These are phyloP conservation scores for Tachina lurida DNA, from an alignment of 2,888 invertebrate species.

Conservation along the genomic window DNA sequence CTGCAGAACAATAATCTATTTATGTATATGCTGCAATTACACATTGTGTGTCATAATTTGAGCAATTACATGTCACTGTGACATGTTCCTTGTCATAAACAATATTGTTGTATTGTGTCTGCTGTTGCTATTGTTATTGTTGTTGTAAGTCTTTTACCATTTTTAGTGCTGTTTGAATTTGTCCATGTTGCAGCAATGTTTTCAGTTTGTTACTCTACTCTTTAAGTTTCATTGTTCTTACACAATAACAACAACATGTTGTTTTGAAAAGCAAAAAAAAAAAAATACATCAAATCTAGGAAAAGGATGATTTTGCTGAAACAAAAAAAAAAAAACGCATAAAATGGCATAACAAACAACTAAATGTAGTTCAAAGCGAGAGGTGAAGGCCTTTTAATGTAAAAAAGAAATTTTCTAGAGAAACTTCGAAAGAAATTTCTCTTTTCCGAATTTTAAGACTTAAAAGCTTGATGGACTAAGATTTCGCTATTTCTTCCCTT, in stretches of 20 bases:
- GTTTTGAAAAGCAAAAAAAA: constrained; percentile 45
- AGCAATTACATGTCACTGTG: constrained; percentile 77
- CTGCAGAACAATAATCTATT: constrained; percentile 16
- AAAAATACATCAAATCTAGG: constrained; percentile 55
- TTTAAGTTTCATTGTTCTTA: constrained; percentile 67
- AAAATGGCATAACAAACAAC: constrained; percentile 30
- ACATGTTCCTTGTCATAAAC: constrained; percentile 72
- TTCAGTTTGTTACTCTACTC: constrained; percentile 67
- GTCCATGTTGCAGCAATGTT: constrained; percentile 55
- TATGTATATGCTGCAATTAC: constrained; percentile 61
- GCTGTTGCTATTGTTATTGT: constrained; percentile 60
- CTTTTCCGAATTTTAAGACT: too few species aligned
- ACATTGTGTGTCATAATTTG: constrained; percentile 76
- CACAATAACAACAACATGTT: constrained; percentile 66
- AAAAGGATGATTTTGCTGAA: constrained; percentile 63
- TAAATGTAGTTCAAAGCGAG: constrained; percentile 21
- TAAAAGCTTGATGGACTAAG: too few species aligned
- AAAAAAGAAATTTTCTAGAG: not conserved
- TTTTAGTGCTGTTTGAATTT: constrained; percentile 13
- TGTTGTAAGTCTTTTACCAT: constrained; percentile 24
- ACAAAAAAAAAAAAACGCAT: constrained; percentile 35
- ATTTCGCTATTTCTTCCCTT: too few species aligned
- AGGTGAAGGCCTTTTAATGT: not conserved
- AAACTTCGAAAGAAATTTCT: not conserved
- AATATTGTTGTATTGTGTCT: constrained; percentile 72